Evolutionary conservation across 2,888 invertebrate species (phyloP).

Genomic region (Drosophila cyrtoloma): DNA sequence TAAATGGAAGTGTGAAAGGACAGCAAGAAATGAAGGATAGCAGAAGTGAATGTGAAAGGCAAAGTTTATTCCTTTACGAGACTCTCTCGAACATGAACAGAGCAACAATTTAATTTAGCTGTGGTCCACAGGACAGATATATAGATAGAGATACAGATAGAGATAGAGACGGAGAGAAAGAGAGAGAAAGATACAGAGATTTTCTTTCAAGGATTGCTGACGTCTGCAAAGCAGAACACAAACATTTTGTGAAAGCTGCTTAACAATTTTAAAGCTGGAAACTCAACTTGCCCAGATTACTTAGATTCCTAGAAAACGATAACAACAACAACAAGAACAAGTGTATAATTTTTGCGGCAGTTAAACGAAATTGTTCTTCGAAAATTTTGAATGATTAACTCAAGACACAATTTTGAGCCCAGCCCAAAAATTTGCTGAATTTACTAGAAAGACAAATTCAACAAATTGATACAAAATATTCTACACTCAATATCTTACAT

Average conservation of each 20-base stretch:
- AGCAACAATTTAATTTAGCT: background rate
- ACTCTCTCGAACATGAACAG: background rate
- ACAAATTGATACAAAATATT: background rate
- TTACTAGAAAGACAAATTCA: background rate
- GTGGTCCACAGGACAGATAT: background rate
- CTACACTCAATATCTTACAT: background rate
- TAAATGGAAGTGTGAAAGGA: constrained; percentile 29
- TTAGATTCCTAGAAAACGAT: background rate
- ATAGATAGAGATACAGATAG: background rate
- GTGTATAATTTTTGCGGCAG: background rate
- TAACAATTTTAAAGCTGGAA: background rate
- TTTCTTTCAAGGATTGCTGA: background rate
- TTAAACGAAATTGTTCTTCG: background rate
- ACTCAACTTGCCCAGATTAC: background rate
- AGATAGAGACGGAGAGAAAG: background rate
- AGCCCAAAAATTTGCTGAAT: background rate
- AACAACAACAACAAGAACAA: background rate
- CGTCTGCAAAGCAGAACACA: background rate
- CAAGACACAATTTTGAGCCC: background rate
- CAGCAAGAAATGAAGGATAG: background rate
- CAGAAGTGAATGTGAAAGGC: background rate
- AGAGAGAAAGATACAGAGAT: background rate
- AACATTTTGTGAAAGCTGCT: background rate
- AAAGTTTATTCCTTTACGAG: background rate
- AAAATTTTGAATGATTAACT: background rate